phyloP scores from a whole-genome alignment of 2,113 vertebrate species.

The Abramis brama region DNA sequence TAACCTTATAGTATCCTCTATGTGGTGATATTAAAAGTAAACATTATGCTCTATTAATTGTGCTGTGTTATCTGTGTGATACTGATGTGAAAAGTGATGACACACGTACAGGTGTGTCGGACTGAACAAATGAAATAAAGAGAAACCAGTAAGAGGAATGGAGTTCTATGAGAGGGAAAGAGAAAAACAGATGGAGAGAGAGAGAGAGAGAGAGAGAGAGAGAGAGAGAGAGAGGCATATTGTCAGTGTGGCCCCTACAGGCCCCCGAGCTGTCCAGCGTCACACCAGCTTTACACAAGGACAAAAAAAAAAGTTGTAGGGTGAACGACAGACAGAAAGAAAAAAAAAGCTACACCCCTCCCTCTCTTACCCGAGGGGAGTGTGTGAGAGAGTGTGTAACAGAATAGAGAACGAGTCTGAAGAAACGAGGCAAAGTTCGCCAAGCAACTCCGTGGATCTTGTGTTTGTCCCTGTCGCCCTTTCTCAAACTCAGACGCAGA shows the following conservation, averaged over 20 bases:
- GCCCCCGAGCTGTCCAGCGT: conserved; percentile 23
- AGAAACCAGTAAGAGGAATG: background rate
- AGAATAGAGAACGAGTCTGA: background rate
- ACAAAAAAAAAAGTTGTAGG: conserved; percentile 31
- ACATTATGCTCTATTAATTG: background rate
- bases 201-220: no score
- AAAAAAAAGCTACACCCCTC: conserved; percentile 2
- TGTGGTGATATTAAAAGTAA: background rate
- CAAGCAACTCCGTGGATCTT: conserved; percentile 3
- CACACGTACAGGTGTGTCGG: background rate
- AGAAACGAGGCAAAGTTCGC: background rate
- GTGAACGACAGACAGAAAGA: background rate
- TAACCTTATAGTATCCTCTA: background rate
- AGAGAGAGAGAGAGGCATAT: background rate
- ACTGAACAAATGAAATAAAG: background rate
- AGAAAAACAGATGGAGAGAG: conserved; percentile 5
- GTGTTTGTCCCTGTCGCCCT: background rate
- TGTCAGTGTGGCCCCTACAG: background rate
- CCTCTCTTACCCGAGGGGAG: conserved; percentile 18
- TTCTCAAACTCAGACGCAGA: background rate
- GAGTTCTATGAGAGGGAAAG: background rate
- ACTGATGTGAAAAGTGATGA: background rate
- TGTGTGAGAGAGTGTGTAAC: background rate
- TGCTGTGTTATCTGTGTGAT: background rate
- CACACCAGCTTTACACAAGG: conserved; percentile 22